Percentiles rank a stretch among this genome's conserved stretches.
These are phyloP conservation scores for Heteromurus nitidus DNA, from an alignment of 2,888 invertebrate species.

Conservation along the genomic window DNA sequence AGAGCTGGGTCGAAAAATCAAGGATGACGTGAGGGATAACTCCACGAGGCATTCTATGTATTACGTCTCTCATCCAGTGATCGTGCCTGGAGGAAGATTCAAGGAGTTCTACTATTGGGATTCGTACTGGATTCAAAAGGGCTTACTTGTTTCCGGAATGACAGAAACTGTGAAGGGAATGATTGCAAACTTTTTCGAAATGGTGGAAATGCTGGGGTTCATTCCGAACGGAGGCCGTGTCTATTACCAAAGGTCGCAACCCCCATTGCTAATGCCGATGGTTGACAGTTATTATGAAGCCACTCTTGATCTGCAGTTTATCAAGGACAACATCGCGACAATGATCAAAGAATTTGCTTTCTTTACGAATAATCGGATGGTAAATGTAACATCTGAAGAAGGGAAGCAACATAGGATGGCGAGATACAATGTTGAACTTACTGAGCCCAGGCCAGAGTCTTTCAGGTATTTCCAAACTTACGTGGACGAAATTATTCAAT, in stretches of 20 bases:
- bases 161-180: slow-evolving; percentile 84
- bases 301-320: slow-evolving; percentile 82
- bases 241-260: slow-evolving; percentile 80
- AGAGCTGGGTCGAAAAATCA: slow-evolving; percentile 80
- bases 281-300: slow-evolving; percentile 85
- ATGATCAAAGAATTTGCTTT: slow-evolving; percentile 76
- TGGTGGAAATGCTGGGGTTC: slow-evolving; percentile 86
- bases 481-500: no score
- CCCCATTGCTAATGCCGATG: slow-evolving; percentile 79
- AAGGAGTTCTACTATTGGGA: slow-evolving; percentile 90
- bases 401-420: slow-evolving; percentile 81
- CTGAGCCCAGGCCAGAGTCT: slow-evolving; percentile 92
- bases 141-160: slow-evolving; percentile 91
- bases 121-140: slow-evolving; percentile 86
- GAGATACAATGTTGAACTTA: slow-evolving; percentile 84
- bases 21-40: slow-evolving; percentile 81
- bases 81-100: slow-evolving; percentile 85
- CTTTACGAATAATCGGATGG: slow-evolving; percentile 72
- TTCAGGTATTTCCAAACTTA: no score
- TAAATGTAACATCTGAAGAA: neutral
- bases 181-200: slow-evolving; percentile 88
- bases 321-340: slow-evolving; percentile 76
- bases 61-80: slow-evolving; percentile 80
- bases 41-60: slow-evolving; percentile 77
- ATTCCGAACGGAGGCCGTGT: slow-evolving; percentile 94